Evolutionary conservation across 2,888 invertebrate species (phyloP), one percentile per base, ranked within the genome.

Genomic region (Lydus trimaculatus): DNA sequence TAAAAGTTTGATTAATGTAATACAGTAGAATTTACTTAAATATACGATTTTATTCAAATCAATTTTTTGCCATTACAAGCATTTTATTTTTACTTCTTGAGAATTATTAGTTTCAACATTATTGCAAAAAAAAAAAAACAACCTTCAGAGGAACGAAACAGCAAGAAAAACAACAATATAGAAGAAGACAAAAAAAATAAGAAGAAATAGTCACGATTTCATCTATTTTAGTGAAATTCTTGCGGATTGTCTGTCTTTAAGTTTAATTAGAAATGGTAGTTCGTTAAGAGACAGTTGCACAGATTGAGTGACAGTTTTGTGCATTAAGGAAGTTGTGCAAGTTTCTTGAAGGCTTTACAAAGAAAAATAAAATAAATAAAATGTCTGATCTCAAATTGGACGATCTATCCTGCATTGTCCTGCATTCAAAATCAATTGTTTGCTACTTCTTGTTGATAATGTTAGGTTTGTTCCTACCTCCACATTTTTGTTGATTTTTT

Each of bases 251-350:
- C 20, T 20, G 6, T 43, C 6, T 7, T 48, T 61, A 72, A 74
- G 71, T 76, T 76, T 76, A 76, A 76, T 76, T 73, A 74, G 76
- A 76, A 74, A 72, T 73, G 74, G 73, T 75, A 71, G 73, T 74
- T 76, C 72, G 70, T 74, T 2, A 17, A 17, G 6, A 0, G 20
- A 17, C 17, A 64, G 65, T 69, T 39, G 67, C 60, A 59, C 63
- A 65, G 67, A 65, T 72, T 72, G 74, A 76, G 71, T 72, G 75
- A 75, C 65, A 63, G 60, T 67, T 56, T 63, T 15, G 13, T 15
- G 15, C 15, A 36, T 1, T 36, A 15, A 36, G 15, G 6, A 28
- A 28, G 28, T 28, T 28, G 28, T 28, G 28, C 28, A 28, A 28
- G 2, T 28, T 28, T 31, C 36, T 36, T 15, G 36, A 36, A 11